Conservation (phyloP, 2,797 vertebrate genomes). For the Paguma larvata region DNA sequence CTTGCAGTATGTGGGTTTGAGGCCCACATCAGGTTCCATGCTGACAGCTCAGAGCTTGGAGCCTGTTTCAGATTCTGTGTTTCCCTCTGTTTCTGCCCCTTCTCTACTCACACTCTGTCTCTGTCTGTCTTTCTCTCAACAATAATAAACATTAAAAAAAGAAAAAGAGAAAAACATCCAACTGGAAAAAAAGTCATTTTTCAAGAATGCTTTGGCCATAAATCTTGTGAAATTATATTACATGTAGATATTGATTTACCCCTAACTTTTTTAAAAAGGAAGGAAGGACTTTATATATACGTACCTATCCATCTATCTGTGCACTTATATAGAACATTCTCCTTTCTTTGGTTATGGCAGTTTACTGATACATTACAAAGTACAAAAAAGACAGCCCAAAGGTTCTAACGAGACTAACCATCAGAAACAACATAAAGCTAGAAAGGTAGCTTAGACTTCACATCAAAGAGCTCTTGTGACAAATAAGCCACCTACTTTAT, state of each 20-base stretch:
- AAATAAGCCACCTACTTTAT: not conserved
- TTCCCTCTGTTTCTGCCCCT: no score
- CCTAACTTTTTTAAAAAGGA: not conserved
- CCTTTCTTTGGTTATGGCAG: not conserved
- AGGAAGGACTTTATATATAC: not conserved
- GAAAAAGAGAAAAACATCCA: not conserved
- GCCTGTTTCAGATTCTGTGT: no score
- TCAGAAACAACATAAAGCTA: not conserved
- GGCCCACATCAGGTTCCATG: no score
- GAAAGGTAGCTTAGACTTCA: not conserved
- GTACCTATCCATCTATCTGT: not conserved
- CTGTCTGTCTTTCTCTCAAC: no score
- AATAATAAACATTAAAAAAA: no score
- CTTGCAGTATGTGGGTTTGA: no score
- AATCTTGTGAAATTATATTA: not conserved
- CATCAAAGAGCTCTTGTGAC: not conserved
- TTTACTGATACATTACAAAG: not conserved
- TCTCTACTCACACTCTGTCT: no score
- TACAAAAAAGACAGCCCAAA: not conserved
- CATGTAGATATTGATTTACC: not conserved
- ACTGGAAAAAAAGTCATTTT: not conserved
- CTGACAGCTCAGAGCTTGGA: no score
- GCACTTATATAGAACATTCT: not conserved
- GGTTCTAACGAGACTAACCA: not conserved
- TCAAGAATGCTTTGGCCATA: not conserved